phyloP scores from a whole-genome alignment of 1,140 invertebrate genomes.

The Anadara kagoshimensis region DNA sequence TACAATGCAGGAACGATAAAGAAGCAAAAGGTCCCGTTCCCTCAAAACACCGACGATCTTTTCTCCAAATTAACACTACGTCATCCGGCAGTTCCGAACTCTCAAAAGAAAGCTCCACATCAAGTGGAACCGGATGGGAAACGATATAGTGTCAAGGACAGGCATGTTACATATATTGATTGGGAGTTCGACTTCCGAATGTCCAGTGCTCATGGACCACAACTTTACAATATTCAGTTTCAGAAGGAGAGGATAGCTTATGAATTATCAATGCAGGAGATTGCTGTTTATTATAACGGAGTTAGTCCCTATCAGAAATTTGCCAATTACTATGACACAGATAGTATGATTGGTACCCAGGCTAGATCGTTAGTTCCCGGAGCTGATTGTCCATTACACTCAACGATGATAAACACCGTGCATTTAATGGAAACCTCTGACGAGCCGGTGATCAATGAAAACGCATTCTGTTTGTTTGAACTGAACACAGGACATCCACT shows the following conservation, averaged over 20 bases:
- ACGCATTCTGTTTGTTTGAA: conserved; percentile 57
- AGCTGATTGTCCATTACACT: conserved; percentile 53
- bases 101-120: conserved; percentile 22
- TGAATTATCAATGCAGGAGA: conserved; percentile 53
- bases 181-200: conserved; percentile 61
- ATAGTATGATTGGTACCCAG: conserved; percentile 34
- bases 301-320: conserved; percentile 36
- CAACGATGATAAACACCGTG: conserved; percentile 40
- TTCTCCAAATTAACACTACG: conserved; percentile 16
- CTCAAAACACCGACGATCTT: background rate
- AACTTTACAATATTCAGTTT: conserved; percentile 53
- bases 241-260: conserved; percentile 50
- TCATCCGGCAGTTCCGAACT: conserved; percentile 11
- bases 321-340: conserved; percentile 46
- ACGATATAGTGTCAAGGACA: conserved; percentile 43
- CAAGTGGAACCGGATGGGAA: conserved; percentile 47
- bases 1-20: conserved; percentile 25
- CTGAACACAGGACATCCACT: conserved; percentile 47
- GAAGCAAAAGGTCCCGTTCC: conserved; percentile 15
- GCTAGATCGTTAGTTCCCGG: conserved; percentile 41
- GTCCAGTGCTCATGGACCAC: conserved; percentile 54
- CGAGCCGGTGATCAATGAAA: conserved; percentile 2
- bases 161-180: conserved; percentile 47
- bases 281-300: conserved; percentile 50
- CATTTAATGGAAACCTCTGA: conserved; percentile 33